phyloP scores from a whole-genome alignment of 2,888 invertebrate genomes.

The Neoitamus cyanurus region DNA sequence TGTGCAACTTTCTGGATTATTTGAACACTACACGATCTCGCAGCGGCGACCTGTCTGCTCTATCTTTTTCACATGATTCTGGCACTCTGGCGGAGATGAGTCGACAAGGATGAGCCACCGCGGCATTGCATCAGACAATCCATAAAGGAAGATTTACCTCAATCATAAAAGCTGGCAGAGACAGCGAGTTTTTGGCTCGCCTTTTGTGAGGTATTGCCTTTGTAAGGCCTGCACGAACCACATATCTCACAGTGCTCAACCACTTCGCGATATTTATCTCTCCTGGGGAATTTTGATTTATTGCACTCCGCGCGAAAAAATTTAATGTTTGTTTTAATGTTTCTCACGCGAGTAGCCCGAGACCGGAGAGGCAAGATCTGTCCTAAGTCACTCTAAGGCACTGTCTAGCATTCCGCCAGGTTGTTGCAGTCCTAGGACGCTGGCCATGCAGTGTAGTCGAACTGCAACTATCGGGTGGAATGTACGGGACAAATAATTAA shows the following conservation, averaged over 20 bases:
- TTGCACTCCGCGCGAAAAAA: not conserved
- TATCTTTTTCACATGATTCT: too few species aligned
- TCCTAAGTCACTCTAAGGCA: not conserved
- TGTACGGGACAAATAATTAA: not conserved
- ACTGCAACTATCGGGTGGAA: not conserved
- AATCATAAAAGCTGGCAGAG: not conserved
- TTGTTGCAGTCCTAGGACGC: not conserved
- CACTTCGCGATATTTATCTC: not conserved
- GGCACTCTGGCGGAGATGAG: not conserved
- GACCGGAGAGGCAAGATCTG: not conserved
- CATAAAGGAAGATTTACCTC: not conserved
- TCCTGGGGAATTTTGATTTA: not conserved
- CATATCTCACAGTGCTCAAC: not conserved
- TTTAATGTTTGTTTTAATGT: not conserved
- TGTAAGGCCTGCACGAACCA: not conserved
- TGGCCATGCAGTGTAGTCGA: not conserved
- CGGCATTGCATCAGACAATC: too few species aligned
- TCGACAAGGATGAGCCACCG: too few species aligned
- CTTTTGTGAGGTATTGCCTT: not conserved
- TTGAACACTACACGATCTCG: too few species aligned
- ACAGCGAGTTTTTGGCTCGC: not conserved
- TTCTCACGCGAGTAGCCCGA: not conserved
- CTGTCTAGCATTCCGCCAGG: conserved; percentile 7
- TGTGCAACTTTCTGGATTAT: too few species aligned
- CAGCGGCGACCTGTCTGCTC: too few species aligned